Evolutionary conservation across 1,140 invertebrate species (phyloP), one percentile per base, ranked within the genome.

Genomic region (Parapsyche elsis): DNA sequence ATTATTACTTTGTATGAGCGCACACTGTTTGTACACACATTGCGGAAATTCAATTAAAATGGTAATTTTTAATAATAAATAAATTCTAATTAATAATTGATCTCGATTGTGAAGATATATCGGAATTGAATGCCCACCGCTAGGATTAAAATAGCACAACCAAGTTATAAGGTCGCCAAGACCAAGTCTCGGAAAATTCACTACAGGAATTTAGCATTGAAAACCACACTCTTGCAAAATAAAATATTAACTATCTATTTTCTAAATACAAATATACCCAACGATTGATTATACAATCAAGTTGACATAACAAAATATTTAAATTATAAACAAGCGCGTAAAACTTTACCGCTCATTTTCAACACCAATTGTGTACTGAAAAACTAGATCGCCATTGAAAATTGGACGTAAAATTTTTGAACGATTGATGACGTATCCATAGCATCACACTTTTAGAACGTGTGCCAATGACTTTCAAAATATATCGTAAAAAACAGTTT

Each of bases 101-200:
- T 53, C 49, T 19, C 57, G 16, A 19, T 61, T 61, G 21, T 61
- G 57, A 16, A 21, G 16, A 21, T 21, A 38, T 16, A 67, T 67
- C 64, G 24, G 64, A 26, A 67, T 38, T 26, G 64, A 67, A 24
- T 67, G 64, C 24, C 21, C 24, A 67, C 24, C 24, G n/a, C 64
- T 4, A 24, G 21, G 64, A 67, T 23, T 67, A 23, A 67, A 67
- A 67, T 67, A 67, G 24, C 21, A 12, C 64, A n/a, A 67, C 21
- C 57, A 21, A 61, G 57, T 61, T 67, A 30, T 67, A 67, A 67
- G 64, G 24, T 67, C 64, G 64, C 64, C 64, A 67, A 67, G 23
- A 67, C 24, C 64, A 67, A 67, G 64, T 19, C 49, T 53, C 64
- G 24, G 24, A 67, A 26, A 61, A 67, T 67, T 67, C 24, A 30